Conservation (phyloP, 2,113 vertebrate species). For the Lycaon pictus region DNA sequence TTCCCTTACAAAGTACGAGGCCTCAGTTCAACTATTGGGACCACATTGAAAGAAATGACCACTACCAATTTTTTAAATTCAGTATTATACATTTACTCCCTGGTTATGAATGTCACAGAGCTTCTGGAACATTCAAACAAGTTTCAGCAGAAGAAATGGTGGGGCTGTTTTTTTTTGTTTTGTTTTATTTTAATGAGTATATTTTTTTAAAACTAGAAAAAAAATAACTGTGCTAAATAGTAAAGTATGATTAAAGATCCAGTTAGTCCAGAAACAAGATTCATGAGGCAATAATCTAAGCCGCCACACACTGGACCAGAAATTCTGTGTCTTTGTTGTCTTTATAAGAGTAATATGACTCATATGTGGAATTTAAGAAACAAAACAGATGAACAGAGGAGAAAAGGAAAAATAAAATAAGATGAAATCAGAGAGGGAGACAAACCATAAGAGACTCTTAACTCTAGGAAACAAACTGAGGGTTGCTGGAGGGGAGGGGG, state of each 20-base stretch:
- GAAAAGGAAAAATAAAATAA: background rate
- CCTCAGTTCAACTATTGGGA: background rate
- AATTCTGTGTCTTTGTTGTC: background rate
- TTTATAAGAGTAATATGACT: background rate
- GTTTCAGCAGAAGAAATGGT: background rate
- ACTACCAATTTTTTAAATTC: background rate
- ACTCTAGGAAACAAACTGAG: background rate
- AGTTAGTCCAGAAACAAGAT: background rate
- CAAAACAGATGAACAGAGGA: background rate
- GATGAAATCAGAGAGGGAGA: background rate
- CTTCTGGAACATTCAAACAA: background rate
- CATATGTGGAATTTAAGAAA: background rate
- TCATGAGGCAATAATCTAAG: background rate
- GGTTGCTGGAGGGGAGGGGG: background rate
- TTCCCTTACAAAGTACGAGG: background rate
- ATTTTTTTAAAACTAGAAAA: slow-evolving; percentile 1
- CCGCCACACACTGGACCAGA: background rate
- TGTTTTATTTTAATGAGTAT: background rate
- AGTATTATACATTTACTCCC: background rate
- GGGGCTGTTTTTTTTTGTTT: background rate
- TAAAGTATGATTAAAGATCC: background rate
- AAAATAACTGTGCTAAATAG: background rate
- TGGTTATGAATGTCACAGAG: background rate
- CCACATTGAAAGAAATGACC: background rate
- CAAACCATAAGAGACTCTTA: background rate